phyloP scores from a whole-genome alignment of 2,113 vertebrate species.

The Thomomys bottae region DNA sequence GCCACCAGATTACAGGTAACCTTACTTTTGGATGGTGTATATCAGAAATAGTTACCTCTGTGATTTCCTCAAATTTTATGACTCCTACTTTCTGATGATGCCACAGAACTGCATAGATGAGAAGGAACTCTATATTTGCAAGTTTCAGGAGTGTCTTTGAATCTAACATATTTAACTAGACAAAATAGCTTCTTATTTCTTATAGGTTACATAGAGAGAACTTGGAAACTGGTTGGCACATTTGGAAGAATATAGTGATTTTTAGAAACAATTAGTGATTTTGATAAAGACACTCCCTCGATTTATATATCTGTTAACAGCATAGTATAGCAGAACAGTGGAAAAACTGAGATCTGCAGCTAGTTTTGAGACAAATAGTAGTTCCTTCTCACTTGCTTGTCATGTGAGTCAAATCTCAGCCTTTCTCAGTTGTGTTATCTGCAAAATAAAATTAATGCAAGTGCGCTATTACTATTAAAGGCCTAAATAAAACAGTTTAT shows the following conservation, averaged over 20 bases:
- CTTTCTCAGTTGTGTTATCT: neutral
- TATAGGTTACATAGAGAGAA: neutral
- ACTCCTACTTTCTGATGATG: constrained; percentile 17
- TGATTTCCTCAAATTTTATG: constrained; percentile 22
- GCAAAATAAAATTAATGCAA: neutral
- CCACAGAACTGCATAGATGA: neutral
- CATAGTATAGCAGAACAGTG: neutral
- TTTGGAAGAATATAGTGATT: neutral
- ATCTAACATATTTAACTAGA: neutral
- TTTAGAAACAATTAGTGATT: neutral
- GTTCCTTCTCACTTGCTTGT: constrained; percentile 19
- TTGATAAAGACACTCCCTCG: neutral
- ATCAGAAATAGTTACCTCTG: neutral
- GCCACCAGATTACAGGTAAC: no score
- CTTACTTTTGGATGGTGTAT: neutral
- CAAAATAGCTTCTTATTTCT: constrained; percentile 1
- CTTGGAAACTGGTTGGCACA: neutral
- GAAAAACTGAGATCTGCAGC: neutral
- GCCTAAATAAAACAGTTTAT: neutral
- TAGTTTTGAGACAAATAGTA: neutral
- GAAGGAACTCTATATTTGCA: neutral
- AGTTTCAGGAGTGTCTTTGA: constrained; percentile 4
- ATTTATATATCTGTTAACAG: neutral
- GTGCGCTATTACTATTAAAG: neutral
- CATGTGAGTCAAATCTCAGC: neutral